Base-by-base conservation (phyloP, 2,797 vertebrate genomes). In the Morelia viridis region DNA sequence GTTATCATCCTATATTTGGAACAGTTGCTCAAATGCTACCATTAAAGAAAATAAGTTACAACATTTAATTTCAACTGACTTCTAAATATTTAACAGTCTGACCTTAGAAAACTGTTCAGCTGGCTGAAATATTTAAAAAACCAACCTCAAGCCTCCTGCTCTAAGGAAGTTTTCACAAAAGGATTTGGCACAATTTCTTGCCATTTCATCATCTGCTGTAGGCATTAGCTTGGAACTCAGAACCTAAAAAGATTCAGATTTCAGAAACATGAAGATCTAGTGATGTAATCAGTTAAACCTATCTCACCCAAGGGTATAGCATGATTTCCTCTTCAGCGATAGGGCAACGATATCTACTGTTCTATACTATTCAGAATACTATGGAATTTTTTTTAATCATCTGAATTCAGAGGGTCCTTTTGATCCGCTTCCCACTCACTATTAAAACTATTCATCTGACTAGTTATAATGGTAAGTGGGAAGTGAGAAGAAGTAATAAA, bases 141-240 rank as follows among this genome's bases (percentile, higher is more conserved):
- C 97, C 95, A 97, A 99, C 99, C 99, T 99, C 95, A 99, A 97
- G 58, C 99, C 99, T 94, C 99, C 99, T 61, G 99, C 99, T 98
- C 98, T 99, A 53, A 99, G 98, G 96, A 99, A 99, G 95, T 99
- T 99, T 96, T 99, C 99, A 96, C 99, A 99, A 98, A 99, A 99
- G 6, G 99, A 99, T 96, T 98, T 99, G 94, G 99, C 99, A 96
- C 99, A 99, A 91, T 98, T 99, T 98, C 99, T 99, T 89, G 99
- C 99, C 99, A 99, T 99, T 96, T 99, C 99, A 94, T 99, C 99
- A 94, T 99, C 99, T 60, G 99, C 99, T 22, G 99, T 99, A 91
- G 99, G 99, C 99, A 99, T 99, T 94, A 99, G 97, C 96, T 99
- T 99, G 93, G 99, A 99, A 97, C 99, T 99, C 94, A 99, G 97